Percentiles rank a stretch among this genome's conserved stretches.
phyloP scores from a whole-genome alignment of 2,888 invertebrate species.

The Eretmocerus hayati region DNA sequence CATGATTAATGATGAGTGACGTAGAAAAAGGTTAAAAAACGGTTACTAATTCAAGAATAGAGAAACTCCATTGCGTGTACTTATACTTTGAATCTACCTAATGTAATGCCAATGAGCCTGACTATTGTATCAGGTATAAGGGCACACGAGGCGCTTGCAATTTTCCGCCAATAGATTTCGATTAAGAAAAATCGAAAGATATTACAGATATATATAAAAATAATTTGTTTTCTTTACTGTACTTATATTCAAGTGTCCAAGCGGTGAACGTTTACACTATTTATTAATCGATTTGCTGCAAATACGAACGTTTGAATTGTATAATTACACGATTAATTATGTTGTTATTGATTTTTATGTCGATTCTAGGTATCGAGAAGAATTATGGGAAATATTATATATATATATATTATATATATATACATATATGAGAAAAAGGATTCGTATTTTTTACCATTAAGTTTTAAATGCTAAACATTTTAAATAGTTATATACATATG shows the following conservation, averaged over 20 bases:
- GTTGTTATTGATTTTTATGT: conserved; percentile 21
- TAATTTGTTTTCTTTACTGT: conserved; percentile 10
- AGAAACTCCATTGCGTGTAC: no score
- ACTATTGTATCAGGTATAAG: no score
- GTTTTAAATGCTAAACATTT: conserved; percentile 37
- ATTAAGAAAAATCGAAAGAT: conserved; percentile 5
- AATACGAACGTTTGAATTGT: conserved; percentile 13
- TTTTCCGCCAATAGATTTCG: neutral
- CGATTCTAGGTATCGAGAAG: conserved; percentile 11
- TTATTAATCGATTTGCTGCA: conserved; percentile 8
- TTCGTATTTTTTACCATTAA: conserved; percentile 39
- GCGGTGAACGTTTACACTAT: conserved; percentile 10
- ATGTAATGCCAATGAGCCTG: no score
- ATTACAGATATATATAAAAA: conserved; percentile 12
- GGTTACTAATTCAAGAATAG: no score
- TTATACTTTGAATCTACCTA: no score
- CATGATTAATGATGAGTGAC: no score
- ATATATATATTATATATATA: neutral
- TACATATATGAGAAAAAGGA: conserved; percentile 17
- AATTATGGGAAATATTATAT: conserved; percentile 14
- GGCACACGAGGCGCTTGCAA: neutral
- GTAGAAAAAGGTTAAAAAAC: no score
- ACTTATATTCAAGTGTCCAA: conserved; percentile 7
- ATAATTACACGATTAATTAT: conserved; percentile 15
- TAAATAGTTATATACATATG: conserved; percentile 27